Evolutionary conservation across 2,888 invertebrate genomes (phyloP).

Genomic region (Hipparchia sbordonii): DNA sequence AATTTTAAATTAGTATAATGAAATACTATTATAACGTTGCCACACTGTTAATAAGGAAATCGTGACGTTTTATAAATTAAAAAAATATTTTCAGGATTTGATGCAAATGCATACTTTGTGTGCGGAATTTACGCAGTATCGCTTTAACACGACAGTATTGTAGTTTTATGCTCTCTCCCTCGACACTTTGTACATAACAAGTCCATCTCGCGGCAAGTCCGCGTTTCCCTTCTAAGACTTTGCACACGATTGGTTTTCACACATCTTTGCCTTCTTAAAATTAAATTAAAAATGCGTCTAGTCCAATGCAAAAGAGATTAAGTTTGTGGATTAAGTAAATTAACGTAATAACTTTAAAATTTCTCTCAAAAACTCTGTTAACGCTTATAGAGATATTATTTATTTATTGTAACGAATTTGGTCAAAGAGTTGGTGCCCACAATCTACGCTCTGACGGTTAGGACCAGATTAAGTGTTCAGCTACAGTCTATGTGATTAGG

Average conservation of each 20-base stretch:
- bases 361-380: conserved; percentile 55
- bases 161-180: conserved; percentile 67
- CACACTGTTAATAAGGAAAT: conserved; percentile 50
- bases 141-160: conserved; percentile 66
- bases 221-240: conserved; percentile 48
- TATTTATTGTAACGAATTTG: conserved; percentile 54
- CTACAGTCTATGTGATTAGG: conserved; percentile 76
- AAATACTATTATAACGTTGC: conserved; percentile 45
- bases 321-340: conserved; percentile 73
- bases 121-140: conserved; percentile 19
- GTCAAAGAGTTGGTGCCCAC: conserved; percentile 54
- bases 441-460: conserved; percentile 55
- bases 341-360: conserved; percentile 56
- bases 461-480: conserved; percentile 79
- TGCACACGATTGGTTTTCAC: conserved; percentile 73
- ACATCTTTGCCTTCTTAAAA: conserved; percentile 80
- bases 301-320: conserved; percentile 82
- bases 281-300: conserved; percentile 77
- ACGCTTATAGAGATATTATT: conserved; percentile 50
- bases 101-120: conserved; percentile 9
- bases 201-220: conserved; percentile 53
- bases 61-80: conserved; percentile 61
- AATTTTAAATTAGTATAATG: conserved; percentile 55
- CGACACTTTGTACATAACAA: conserved; percentile 67
- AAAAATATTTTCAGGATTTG: conserved; percentile 50